Conservation (phyloP, 2,113 vertebrate species). For the Neogobius melanostomus region DNA sequence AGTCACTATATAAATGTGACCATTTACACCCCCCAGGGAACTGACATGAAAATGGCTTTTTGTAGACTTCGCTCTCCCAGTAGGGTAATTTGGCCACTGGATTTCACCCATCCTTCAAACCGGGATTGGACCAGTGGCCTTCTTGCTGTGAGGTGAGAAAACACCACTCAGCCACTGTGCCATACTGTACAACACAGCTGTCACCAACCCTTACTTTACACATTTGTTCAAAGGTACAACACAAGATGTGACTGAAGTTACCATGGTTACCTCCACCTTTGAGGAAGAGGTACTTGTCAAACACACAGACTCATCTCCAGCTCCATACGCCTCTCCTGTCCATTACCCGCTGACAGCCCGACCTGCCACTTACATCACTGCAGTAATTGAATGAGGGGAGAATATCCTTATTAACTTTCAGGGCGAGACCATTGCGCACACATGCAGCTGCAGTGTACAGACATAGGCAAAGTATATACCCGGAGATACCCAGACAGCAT, state of each 20-base stretch:
- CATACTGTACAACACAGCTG: too few relatives aligned
- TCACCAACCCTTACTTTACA: too few relatives aligned
- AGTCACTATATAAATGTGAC: too few relatives aligned
- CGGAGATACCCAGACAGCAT: too few relatives aligned
- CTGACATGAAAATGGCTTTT: too few relatives aligned
- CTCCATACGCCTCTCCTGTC: conserved; percentile 12
- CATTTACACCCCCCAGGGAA: too few relatives aligned
- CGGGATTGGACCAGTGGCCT: too few relatives aligned
- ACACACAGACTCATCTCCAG: conserved; percentile 13
- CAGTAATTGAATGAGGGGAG: conserved; percentile 44
- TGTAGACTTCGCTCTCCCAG: too few relatives aligned
- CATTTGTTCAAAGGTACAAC: not conserved
- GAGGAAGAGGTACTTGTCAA: conserved; percentile 16
- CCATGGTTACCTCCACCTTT: not conserved
- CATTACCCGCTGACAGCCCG: conserved; percentile 33
- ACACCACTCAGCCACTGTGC: too few relatives aligned
- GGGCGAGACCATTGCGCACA: conserved; percentile 9
- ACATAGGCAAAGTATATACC: not conserved
- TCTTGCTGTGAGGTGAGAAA: too few relatives aligned
- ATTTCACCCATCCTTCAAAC: too few relatives aligned
- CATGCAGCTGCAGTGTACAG: conserved; percentile 4
- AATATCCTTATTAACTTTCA: conserved; percentile 43
- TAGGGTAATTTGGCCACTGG: too few relatives aligned
- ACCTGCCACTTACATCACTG: conserved; percentile 31
- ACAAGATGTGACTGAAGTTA: not conserved